phyloP scores from a whole-genome alignment of 2,113 vertebrate genomes.

The Cathartes aura region DNA sequence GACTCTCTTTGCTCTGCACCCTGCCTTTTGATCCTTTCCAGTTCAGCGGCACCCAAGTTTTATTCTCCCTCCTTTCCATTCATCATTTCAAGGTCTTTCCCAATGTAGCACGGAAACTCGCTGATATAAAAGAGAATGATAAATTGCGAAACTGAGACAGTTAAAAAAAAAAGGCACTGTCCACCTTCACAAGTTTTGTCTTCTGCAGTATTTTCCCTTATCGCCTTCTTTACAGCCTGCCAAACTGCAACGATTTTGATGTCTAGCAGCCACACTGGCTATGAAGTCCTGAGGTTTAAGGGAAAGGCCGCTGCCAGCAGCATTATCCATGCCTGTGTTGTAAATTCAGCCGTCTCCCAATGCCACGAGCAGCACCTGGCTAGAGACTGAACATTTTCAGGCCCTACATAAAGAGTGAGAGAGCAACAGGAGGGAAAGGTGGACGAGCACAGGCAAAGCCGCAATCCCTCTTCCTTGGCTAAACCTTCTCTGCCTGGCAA shows the following conservation, averaged over 20 bases:
- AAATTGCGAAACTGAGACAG: not conserved
- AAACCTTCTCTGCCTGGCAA: not conserved
- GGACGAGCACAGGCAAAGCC: not conserved
- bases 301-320: not conserved
- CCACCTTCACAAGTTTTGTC: not conserved
- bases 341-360: not conserved
- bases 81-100: not conserved
- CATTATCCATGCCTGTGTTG: accelerated
- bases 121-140: accelerated
- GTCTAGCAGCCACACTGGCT: not conserved
- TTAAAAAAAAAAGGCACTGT: not conserved
- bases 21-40: not conserved
- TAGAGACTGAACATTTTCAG: not conserved
- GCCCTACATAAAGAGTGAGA: not conserved
- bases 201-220: not conserved
- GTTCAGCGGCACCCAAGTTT: not conserved
- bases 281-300: accelerated
- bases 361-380: not conserved
- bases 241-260: not conserved
- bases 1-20: not conserved
- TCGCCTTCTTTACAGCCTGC: not conserved
- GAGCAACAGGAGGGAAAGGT: not conserved
- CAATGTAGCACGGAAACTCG: accelerated
- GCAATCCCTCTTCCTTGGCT: not conserved
- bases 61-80: not conserved